Base-by-base conservation (phyloP, 2,888 invertebrate species). In the Brachyptera putata region DNA sequence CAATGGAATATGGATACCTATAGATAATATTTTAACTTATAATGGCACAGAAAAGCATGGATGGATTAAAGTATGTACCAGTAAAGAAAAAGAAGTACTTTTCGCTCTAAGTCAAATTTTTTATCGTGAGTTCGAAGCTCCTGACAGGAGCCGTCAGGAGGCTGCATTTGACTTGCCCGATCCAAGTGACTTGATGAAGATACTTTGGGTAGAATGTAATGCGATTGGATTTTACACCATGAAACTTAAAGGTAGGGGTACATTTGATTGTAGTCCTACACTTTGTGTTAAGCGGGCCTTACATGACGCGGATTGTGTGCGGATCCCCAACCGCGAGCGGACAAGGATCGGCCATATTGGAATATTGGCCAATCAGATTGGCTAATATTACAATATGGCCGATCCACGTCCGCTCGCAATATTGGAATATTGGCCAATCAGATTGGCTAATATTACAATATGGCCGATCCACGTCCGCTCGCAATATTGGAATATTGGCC, bases 201-300 rank as follows among this genome's bases (percentile, higher is more conserved):
- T 64, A 5, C n/a, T 62, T 3, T 64, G 62, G 62, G n/a, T 50
- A 14, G 30, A 58, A n/a, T 56, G 58, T n/a, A 43, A 37, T 46
- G 62, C 62, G 4, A 56, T 62, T 36, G 64, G 64, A 41, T 64
- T 75, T 67, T 75, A 74, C 61, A 72, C 73, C 0, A 63, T 74
- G 9, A 75, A 75, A 68, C 68, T 67, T 11, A 73, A 72, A 72
- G 75, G 75, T 75, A 66, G 60, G n/a, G 5, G 30, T 61, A 25
- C 5, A 7, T 49, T 9, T 49, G n/a, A 49, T 25, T 24, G n/a
- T 39, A 9, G 3, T 25, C 22, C 46, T 36, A 36, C n/a, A 18
- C 58, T 34, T 50, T 30, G 56, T 24, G 22, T 25, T 22, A n/a
- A n/a, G n/a, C n/a, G n/a, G n/a, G n/a, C n/a, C n/a, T n/a, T n/a